These are phyloP conservation scores for Drosophila seclusa DNA, from an alignment of 2,888 invertebrate species.

Conservation along the genomic window DNA sequence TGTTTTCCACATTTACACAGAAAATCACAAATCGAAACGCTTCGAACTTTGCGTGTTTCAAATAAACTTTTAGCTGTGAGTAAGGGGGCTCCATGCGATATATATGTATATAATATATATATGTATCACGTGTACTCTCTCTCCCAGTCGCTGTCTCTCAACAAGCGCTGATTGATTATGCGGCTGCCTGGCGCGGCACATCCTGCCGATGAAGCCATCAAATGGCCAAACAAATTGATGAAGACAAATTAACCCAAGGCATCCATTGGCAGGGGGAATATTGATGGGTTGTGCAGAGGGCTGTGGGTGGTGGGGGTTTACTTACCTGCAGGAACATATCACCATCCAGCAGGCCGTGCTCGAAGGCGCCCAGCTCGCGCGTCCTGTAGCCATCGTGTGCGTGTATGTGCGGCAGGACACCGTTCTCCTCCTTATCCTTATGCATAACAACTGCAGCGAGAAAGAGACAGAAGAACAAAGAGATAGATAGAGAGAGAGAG, in stretches of 20 bases:
- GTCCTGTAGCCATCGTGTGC: conserved; percentile 87
- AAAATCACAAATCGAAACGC: conserved; percentile 29
- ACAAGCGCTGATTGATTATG: conserved; percentile 75
- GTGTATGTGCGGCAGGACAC: conserved; percentile 88
- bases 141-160: conserved; percentile 1
- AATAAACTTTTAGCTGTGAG: conserved; percentile 55
- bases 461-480: conserved; percentile 21
- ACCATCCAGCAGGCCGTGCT: conserved; percentile 95
- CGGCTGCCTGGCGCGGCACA: conserved; percentile 35
- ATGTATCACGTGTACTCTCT: neutral
- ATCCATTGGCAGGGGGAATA: conserved; percentile 2
- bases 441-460: conserved; percentile 95
- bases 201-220: conserved; percentile 73
- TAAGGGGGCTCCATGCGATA: neutral
- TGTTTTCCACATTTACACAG: conserved; percentile 52
- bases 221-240: conserved; percentile 66
- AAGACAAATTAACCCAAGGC: conserved; percentile 60
- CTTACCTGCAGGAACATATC: conserved; percentile 97
- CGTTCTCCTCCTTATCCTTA: conserved; percentile 96
- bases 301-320: conserved; percentile 5
- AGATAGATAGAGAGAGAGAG: conserved; percentile 59
- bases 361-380: conserved; percentile 93
- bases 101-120: neutral
- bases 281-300: conserved; percentile 2
- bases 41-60: conserved; percentile 50